Percentiles rank a stretch among this genome's conserved stretches.
phyloP scores from a whole-genome alignment of 2,113 vertebrate genomes.

The Boulengeromyrus knoepffleri region DNA sequence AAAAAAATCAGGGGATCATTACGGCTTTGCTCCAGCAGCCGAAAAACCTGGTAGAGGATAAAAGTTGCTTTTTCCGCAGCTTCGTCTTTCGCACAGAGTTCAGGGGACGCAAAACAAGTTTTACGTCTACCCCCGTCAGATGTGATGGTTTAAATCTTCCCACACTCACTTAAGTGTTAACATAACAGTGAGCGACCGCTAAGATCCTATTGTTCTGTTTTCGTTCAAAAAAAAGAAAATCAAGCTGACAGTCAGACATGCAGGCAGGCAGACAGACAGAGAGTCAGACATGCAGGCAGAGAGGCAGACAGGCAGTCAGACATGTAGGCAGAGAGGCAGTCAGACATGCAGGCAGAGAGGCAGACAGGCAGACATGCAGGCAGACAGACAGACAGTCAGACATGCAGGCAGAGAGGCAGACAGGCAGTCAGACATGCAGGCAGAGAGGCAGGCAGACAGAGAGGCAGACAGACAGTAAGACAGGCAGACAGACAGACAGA shows the following conservation, averaged over 20 bases:
- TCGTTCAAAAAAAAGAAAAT: background rate
- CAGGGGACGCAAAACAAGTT: background rate
- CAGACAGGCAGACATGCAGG: no score
- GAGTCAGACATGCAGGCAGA: no score
- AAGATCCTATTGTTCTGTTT: background rate
- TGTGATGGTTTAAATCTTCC: background rate
- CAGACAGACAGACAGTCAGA: no score
- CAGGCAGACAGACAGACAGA: no score
- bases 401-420: no score
- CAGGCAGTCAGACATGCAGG: no score
- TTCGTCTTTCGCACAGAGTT: background rate
- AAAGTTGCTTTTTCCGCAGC: background rate
- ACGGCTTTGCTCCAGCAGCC: background rate
- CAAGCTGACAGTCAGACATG: background rate
- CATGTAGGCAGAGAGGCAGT: no score
- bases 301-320: no score
- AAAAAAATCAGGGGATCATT: slow-evolving; percentile 6
- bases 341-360: no score
- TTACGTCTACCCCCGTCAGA: background rate
- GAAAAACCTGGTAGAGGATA: background rate
- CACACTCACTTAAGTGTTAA: background rate
- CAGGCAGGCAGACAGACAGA: no score
- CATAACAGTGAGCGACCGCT: background rate
- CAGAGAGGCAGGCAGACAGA: no score
- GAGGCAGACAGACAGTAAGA: no score